Percentiles rank a stretch among this genome's conserved stretches.
Evolutionary conservation across 1,140 invertebrate species (phyloP).

Genomic region (Lepidurus arcticus): DNA sequence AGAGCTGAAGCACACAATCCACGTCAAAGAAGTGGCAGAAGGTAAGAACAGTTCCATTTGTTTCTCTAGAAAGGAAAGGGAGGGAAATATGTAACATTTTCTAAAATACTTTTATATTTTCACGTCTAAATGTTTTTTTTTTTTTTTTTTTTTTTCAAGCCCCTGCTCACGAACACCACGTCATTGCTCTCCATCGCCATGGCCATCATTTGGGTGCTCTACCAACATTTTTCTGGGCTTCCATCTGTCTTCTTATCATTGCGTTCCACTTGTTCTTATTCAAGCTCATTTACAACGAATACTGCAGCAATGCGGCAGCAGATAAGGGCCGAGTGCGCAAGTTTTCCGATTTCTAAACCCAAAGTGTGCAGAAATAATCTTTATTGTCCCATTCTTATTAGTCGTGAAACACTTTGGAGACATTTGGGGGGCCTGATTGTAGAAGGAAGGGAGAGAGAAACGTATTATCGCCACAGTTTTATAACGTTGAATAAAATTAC

Average conservation of each 20-base stretch:
- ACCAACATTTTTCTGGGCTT: constrained; percentile 88
- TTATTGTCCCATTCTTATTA: too few species aligned
- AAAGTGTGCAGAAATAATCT: background rate
- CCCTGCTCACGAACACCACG: constrained; percentile 85
- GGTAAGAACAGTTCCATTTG: constrained; percentile 48
- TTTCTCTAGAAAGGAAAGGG: background rate
- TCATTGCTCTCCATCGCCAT: constrained; percentile 86
- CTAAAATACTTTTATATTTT: too few species aligned
- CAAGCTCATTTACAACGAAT: constrained; percentile 88
- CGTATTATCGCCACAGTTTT: too few species aligned
- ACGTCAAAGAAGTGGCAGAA: constrained; percentile 79
- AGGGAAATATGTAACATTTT: background rate
- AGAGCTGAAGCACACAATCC: constrained; percentile 81
- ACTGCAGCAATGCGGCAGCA: constrained; percentile 53
- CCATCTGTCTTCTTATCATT: constrained; percentile 79
- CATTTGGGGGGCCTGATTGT: too few species aligned
- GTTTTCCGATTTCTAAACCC: background rate
- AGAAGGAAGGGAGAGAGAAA: too few species aligned
- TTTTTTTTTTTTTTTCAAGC: constrained; percentile 53
- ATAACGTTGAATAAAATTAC: too few species aligned
- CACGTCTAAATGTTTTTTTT: constrained; percentile 23
- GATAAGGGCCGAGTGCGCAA: constrained; percentile 20
- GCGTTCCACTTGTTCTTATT: constrained; percentile 92
- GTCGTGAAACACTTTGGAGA: too few species aligned
- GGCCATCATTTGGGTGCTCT: constrained; percentile 83